phyloP scores from a whole-genome alignment of 2,797 vertebrate genomes.

The Arrhamphus sclerolepis region DNA sequence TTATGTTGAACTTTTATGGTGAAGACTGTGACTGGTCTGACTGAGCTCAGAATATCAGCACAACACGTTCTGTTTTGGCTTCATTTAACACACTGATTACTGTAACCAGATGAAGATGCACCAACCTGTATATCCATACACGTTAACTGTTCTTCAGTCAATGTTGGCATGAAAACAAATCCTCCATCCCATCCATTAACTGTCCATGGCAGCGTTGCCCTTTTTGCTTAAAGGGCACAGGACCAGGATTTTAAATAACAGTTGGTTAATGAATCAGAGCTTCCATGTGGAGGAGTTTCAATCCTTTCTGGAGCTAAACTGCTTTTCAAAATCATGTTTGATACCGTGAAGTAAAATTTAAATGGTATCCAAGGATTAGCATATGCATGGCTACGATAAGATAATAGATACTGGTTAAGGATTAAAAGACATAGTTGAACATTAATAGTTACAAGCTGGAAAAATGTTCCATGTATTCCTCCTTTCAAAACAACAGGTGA shows the following conservation, averaged over 20 bases:
- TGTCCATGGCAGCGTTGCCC: conserved; percentile 49
- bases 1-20: conserved; percentile 2
- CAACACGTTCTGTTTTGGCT: conserved; percentile 7
- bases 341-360: conserved; percentile 11
- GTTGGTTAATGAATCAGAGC: conserved; percentile 53
- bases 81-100: conserved; percentile 45
- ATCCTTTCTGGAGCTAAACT: conserved; percentile 15
- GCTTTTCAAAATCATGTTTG: conserved; percentile 1
- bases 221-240: conserved; percentile 56
- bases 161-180: conserved; percentile 29
- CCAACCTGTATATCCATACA: conserved; percentile 40
- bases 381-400: no score
- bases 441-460: no score
- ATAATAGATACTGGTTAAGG: no score
- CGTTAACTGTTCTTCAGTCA: conserved; percentile 38
- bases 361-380: conserved; percentile 33
- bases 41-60: neutral
- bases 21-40: conserved; percentile 5
- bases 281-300: conserved; percentile 10
- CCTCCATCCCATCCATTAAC: conserved; percentile 41
- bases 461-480: no score
- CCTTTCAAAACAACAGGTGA: no score
- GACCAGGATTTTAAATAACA: conserved; percentile 53
- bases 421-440: no score
- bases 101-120: conserved; percentile 24